Evolutionary conservation across 2,888 invertebrate species (phyloP).

Genomic region (Busseola fusca): DNA sequence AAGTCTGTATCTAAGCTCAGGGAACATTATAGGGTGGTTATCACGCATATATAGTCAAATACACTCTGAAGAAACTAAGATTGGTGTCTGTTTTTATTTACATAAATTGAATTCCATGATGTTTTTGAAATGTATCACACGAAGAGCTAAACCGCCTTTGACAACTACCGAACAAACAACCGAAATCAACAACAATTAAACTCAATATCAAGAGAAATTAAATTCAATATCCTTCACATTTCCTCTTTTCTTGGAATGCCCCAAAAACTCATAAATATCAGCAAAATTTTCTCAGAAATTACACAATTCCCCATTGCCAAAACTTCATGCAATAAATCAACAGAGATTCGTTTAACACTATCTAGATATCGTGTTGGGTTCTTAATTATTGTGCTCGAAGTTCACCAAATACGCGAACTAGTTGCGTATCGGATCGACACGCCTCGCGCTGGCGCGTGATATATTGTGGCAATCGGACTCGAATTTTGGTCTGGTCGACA

Average conservation of each 20-base stretch:
- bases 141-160: accelerated
- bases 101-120: neutral
- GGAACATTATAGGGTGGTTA: neutral
- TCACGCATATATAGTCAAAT: neutral
- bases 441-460: constrained; percentile 64
- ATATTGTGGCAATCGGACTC: constrained; percentile 54
- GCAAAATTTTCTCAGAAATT: constrained; percentile 5
- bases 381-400: constrained; percentile 73
- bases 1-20: neutral
- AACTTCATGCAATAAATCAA: constrained; percentile 53
- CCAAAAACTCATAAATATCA: neutral
- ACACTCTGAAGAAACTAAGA: too few relatives aligned
- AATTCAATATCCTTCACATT: neutral
- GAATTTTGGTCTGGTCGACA: constrained; percentile 70
- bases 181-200: too few relatives aligned
- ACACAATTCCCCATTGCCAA: neutral
- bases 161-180: too few relatives aligned
- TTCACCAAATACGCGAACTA: constrained; percentile 74
- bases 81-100: neutral
- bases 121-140: neutral
- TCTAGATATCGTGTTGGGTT: constrained; percentile 67
- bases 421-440: constrained; percentile 73
- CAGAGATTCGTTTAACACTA: constrained; percentile 69
- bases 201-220: too few relatives aligned
- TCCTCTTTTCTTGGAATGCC: neutral